Evolutionary conservation across 2,113 vertebrate genomes (phyloP), one percentile per base, ranked within the genome.

Genomic region (Xenus cinereus): DNA sequence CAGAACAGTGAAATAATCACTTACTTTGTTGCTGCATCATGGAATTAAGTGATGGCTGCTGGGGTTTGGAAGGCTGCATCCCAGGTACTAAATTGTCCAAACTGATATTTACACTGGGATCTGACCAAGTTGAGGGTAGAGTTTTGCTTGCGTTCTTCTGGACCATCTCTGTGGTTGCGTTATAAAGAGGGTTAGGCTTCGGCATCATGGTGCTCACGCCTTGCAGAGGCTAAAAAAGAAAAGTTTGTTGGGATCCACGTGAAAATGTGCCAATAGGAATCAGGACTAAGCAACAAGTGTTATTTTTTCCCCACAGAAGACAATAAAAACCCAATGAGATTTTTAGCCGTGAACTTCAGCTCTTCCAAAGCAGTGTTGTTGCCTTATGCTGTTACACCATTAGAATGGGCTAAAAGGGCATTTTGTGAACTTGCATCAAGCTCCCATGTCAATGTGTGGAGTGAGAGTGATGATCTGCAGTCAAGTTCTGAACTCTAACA

Each of bases 11-110:
- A n/a, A 50, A 28, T 12, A 14, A 57, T 46, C 66, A 97, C 97
- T 98, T 92, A 99, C 99, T 99, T 78, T 99, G 99, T 81, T 99
- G 99, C 76, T 99, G 99, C 97, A 99, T 99, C 98, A 99, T 99
- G 67, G 98, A 98, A 87, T 99, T 99, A 57, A 99, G 99, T 0
- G 98, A 99, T 76, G 99, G 99, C 96, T 99, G 99, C 78, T 98
- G 98, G 26, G 98, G 98, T 96, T 99, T 99, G 84, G 99, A 99
- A 87, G 99, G 98, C 82, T 99, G 99, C 97, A 98, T 98, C 92
- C 99, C 99, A 69, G 99, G 99, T 71, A 98, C 98, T 97, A 99
- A 98, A 97, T 99, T 99, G 98, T 99, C 99, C 97, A 99, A 98
- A 97, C 98, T 99, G 98, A 99, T 99, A 98, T 99, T 99, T 95